Evolutionary conservation across 1,140 invertebrate genomes (phyloP).

Genomic region (Ruditapes philippinarum): DNA sequence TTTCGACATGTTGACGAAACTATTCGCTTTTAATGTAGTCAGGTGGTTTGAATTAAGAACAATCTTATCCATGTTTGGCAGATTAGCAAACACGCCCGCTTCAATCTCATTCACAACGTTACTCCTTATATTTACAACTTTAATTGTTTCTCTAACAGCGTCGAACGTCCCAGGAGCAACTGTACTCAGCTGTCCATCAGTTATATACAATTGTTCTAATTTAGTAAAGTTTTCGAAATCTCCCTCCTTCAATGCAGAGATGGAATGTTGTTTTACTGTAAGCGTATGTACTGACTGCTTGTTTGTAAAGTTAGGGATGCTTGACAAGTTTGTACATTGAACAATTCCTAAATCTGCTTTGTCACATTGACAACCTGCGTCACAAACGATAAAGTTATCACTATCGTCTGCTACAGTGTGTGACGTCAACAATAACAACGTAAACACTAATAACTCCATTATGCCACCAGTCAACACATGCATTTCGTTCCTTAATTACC

Average conservation of each 20-base stretch:
- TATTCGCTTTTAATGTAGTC: neutral
- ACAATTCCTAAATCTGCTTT: neutral
- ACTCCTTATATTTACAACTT: neutral
- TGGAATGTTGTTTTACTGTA: neutral
- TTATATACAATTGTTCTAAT: slow-evolving; percentile 30
- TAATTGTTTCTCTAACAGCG: slow-evolving; percentile 32
- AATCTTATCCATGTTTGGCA: slow-evolving; percentile 19
- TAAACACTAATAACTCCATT: neutral
- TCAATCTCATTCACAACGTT: neutral
- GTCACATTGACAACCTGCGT: neutral
- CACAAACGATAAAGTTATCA: neutral
- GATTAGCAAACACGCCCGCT: slow-evolving; percentile 14
- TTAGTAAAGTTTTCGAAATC: slow-evolving; percentile 27
- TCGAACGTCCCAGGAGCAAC: slow-evolving; percentile 41
- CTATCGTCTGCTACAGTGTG: neutral
- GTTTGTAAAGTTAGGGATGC: neutral
- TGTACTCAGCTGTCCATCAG: neutral
- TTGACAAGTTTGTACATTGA: neutral
- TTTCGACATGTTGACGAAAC: slow-evolving; percentile 47
- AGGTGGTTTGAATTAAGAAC: slow-evolving; percentile 1
- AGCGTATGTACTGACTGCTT: neutral
- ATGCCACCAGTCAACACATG: neutral
- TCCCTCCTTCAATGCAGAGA: neutral
- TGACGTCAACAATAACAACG: neutral
- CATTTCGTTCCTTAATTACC: too few relatives aligned